Evolutionary conservation across 2,888 invertebrate genomes (phyloP).

Genomic region (Sussaba pulchella): DNA sequence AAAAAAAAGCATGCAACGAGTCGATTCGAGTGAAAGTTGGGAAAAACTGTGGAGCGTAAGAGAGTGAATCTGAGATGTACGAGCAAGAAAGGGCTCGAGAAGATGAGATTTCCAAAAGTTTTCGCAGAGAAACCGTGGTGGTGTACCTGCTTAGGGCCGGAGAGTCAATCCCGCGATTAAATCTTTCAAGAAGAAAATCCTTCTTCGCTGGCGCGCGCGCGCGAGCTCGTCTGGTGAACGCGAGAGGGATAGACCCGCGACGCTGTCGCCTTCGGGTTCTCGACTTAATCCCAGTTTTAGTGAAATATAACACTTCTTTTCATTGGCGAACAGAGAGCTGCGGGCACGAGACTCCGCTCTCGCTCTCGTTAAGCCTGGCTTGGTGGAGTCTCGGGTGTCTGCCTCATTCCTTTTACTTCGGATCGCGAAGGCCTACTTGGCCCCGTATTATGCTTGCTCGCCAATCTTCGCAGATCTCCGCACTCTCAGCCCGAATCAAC

Average conservation of each 20-base stretch:
- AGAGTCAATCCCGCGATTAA: slow-evolving; percentile 59
- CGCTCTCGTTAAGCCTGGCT: slow-evolving; percentile 26
- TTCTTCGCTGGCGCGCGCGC: too few relatives aligned
- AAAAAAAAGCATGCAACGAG: background rate
- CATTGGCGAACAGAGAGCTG: slow-evolving; percentile 45
- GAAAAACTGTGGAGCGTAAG: slow-evolving; percentile 1
- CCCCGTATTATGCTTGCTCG: slow-evolving; percentile 14
- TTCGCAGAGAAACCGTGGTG: slow-evolving; percentile 11
- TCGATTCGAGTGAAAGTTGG: background rate
- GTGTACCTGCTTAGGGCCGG: slow-evolving; percentile 14
- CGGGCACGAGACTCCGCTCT: slow-evolving; percentile 32
- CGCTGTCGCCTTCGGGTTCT: slow-evolving; percentile 19
- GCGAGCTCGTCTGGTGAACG: slow-evolving; percentile 9
- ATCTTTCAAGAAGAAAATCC: slow-evolving; percentile 58
- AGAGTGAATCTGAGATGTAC: background rate
- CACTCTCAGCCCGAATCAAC: slow-evolving; percentile 23
- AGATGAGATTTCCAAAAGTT: slow-evolving; percentile 31
- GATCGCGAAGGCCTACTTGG: slow-evolving; percentile 19
- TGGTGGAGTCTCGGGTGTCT: slow-evolving; percentile 31
- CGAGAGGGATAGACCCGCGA: slow-evolving; percentile 25
- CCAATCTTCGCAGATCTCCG: slow-evolving; percentile 32
- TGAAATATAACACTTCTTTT: slow-evolving; percentile 68
- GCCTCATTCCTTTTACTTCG: slow-evolving; percentile 23
- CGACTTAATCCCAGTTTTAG: slow-evolving; percentile 66
- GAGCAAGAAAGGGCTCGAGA: slow-evolving; percentile 19